Percentiles rank a stretch among this genome's conserved stretches.
Evolutionary conservation across 2,113 vertebrate genomes (phyloP).

Genomic region (Psilopsiagon aymara): DNA sequence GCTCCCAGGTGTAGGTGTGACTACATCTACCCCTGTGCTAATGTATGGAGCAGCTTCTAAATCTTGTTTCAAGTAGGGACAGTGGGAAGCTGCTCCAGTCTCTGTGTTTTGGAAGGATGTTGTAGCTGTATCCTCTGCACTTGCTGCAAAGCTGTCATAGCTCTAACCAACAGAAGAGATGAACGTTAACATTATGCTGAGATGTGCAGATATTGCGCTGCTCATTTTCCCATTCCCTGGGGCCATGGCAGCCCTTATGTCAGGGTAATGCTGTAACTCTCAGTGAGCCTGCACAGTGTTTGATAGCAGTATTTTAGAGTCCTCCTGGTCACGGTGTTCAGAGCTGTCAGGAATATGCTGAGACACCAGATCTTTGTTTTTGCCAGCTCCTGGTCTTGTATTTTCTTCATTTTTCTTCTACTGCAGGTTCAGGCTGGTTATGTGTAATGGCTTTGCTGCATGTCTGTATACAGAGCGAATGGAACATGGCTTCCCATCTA

Average conservation of each 20-base stretch:
- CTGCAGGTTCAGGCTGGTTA: background rate
- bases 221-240: background rate
- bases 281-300: background rate
- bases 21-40: background rate
- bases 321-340: background rate
- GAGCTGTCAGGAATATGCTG: background rate
- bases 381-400: background rate
- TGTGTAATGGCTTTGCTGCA: background rate
- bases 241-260: background rate
- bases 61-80: background rate
- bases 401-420: background rate
- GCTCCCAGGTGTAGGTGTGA: background rate
- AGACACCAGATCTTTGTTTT: background rate
- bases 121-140: background rate
- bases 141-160: background rate
- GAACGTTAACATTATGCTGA: background rate
- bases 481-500: background rate
- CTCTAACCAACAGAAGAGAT: background rate
- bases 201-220: background rate
- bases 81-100: background rate
- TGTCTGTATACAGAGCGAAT: background rate
- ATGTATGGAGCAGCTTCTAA: background rate
- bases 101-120: background rate
- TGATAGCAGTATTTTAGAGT: background rate
- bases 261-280: background rate